Evolutionary conservation across 2,113 vertebrate species (phyloP).

Genomic region (Sorex araneus): DNA sequence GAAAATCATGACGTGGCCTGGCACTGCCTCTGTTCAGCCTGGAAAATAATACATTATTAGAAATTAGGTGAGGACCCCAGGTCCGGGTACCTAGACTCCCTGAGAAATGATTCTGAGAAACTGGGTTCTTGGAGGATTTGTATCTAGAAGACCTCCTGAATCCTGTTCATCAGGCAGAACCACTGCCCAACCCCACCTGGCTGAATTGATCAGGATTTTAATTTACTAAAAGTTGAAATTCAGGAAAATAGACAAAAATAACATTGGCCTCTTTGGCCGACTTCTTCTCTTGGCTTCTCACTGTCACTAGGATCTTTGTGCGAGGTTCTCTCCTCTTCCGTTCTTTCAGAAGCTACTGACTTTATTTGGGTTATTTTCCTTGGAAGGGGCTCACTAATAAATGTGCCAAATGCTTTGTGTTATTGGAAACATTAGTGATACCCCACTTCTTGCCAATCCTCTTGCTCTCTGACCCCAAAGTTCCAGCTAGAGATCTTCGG

Average conservation of each 20-base stretch:
- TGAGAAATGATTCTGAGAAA: slow-evolving; percentile 35
- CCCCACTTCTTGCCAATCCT: neutral
- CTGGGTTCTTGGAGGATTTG: neutral
- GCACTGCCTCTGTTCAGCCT: neutral
- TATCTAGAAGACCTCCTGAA: neutral
- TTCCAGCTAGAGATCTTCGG: slow-evolving; percentile 36
- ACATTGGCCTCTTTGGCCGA: neutral
- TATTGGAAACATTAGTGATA: neutral
- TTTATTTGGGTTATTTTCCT: slow-evolving; percentile 3
- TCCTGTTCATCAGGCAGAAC: neutral
- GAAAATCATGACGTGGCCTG: neutral
- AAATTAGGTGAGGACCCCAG: neutral
- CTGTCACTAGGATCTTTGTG: neutral
- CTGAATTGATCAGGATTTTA: neutral
- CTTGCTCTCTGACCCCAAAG: neutral
- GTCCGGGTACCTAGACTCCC: too few species aligned
- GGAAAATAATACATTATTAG: neutral
- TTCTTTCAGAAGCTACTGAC: neutral
- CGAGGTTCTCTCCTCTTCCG: neutral
- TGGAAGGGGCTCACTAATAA: neutral
- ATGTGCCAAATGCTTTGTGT: slow-evolving; percentile 37
- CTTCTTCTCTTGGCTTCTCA: neutral
- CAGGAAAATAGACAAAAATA: neutral
- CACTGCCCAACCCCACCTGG: neutral
- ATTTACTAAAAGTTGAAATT: neutral